phyloP scores from a whole-genome alignment of 2,113 vertebrate genomes.

The Vulpes ferrilata region DNA sequence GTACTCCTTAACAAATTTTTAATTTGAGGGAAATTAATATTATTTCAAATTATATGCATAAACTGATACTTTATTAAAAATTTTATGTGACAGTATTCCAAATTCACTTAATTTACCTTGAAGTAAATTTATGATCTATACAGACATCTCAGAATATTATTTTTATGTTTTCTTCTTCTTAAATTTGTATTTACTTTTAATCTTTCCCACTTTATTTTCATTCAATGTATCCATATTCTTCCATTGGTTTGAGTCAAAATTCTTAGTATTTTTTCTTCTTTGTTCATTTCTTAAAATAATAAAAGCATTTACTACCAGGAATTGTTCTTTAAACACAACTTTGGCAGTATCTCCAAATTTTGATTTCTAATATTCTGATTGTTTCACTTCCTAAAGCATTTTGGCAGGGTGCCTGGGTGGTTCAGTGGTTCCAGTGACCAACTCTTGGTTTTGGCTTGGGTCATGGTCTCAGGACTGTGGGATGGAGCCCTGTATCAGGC shows the following conservation, averaged over 20 bases:
- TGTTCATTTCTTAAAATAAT: not conserved
- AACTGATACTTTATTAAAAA: not conserved
- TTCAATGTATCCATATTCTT: not conserved
- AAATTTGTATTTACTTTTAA: not conserved
- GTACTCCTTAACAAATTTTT: not conserved
- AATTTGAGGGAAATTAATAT: not conserved
- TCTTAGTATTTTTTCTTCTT: not conserved
- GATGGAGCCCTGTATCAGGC: not conserved
- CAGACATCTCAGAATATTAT: not conserved
- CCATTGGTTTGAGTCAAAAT: not conserved
- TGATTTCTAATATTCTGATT: not conserved
- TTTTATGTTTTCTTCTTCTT: not conserved
- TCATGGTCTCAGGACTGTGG: not conserved
- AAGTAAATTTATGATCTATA: not conserved
- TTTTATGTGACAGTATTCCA: not conserved
- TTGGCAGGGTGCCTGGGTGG: not conserved
- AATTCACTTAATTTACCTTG: not conserved
- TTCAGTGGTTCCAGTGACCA: not conserved
- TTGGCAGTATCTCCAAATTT: not conserved
- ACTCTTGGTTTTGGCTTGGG: not conserved
- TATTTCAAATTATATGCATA: constrained; percentile 4
- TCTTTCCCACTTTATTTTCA: not conserved
- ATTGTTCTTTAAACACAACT: not conserved
- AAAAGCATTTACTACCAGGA: not conserved
- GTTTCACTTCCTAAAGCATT: not conserved